Conservation (phyloP, 2,797 vertebrate species). For the Liparis tanakae region DNA sequence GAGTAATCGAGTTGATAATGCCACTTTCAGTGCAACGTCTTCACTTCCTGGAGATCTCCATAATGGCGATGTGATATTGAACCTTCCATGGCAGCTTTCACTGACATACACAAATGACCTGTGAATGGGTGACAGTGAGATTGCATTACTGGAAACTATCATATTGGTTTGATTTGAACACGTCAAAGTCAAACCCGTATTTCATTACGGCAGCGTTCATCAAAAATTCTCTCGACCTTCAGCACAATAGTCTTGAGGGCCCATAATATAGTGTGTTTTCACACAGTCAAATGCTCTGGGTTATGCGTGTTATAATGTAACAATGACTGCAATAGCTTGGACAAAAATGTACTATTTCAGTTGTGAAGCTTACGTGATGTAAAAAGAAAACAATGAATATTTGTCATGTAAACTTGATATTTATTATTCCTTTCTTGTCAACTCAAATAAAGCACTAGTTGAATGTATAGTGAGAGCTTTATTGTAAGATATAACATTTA, state of each 20-base stretch:
- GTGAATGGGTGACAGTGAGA: background rate
- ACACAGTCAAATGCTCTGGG: background rate
- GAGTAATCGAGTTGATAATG: background rate
- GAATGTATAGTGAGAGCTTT: background rate
- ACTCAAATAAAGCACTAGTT: background rate
- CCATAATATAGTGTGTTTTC: background rate
- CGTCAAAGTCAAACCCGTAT: constrained; percentile 1
- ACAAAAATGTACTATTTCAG: background rate
- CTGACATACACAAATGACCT: background rate
- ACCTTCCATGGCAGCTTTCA: background rate
- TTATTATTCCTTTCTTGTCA: background rate
- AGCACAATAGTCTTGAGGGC: background rate
- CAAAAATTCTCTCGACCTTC: background rate
- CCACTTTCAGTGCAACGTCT: background rate
- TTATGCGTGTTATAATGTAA: background rate
- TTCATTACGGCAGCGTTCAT: background rate
- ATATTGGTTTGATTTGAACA: background rate
- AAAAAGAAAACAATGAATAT: background rate
- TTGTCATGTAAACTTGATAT: background rate
- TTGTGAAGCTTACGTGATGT: background rate
- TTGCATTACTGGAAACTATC: background rate
- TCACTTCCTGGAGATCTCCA: background rate
- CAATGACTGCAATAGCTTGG: background rate
- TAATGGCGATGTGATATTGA: background rate
- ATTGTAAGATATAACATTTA: background rate